A percentile compares a stretch with the other conserved stretches of the same genome.
Evolutionary conservation across 1,140 invertebrate genomes (phyloP).

Genomic region (Helicoverpa zea): DNA sequence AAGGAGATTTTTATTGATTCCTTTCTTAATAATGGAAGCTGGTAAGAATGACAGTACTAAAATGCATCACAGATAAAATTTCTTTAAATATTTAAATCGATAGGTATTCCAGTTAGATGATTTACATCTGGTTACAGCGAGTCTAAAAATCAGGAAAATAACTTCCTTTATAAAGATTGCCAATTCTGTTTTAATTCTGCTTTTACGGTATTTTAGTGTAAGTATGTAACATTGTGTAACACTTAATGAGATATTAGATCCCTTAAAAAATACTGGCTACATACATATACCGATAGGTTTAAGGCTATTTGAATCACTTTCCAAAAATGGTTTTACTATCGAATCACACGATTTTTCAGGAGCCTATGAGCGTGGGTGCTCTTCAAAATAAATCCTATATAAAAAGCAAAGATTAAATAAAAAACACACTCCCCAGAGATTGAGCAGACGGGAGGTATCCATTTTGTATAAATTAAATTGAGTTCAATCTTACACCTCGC

Average conservation of each 20-base stretch:
- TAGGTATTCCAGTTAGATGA: not conserved
- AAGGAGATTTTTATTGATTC: slow-evolving; percentile 1
- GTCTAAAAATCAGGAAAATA: not conserved
- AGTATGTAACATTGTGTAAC: too few species aligned
- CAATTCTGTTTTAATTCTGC: not conserved
- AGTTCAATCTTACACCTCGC: slow-evolving; percentile 52
- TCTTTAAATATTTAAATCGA: too few species aligned
- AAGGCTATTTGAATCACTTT: not conserved
- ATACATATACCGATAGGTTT: too few species aligned
- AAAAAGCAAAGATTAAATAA: slow-evolving; percentile 43
- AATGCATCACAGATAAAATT: too few species aligned
- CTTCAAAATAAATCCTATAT: slow-evolving; percentile 37
- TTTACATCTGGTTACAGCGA: too few species aligned
- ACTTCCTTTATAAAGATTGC: not conserved
- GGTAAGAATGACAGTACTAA: not conserved
- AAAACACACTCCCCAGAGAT: slow-evolving; percentile 35
- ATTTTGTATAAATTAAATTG: slow-evolving; percentile 62
- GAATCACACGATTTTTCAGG: not conserved
- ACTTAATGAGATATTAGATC: too few species aligned
- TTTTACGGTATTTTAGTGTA: too few species aligned
- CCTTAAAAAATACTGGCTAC: too few species aligned
- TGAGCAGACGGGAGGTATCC: slow-evolving; percentile 41
- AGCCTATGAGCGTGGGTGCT: not conserved
- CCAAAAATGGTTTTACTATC: not conserved
- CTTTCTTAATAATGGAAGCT: not conserved